These are phyloP conservation scores for Ptilorrhoa leucosticta DNA, from an alignment of 2,113 vertebrate genomes.

Conservation along the genomic window DNA sequence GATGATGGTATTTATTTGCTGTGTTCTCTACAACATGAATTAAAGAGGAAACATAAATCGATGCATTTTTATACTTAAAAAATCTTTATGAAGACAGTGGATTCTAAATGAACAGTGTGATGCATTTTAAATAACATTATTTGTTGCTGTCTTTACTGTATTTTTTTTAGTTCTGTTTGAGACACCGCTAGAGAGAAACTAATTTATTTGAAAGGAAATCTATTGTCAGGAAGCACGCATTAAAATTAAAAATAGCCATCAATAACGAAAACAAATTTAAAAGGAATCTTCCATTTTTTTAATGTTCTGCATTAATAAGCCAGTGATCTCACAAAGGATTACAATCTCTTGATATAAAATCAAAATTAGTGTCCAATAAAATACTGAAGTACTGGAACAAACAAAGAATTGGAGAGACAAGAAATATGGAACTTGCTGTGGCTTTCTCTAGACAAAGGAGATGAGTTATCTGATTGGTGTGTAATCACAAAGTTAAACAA, in stretches of 20 bases:
- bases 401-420: background rate
- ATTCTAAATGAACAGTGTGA: background rate
- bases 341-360: constrained; percentile 1
- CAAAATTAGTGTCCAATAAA: constrained; percentile 21
- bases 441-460: constrained; percentile 40
- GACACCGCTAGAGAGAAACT: background rate
- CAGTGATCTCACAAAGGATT: background rate
- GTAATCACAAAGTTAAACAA: constrained; percentile 66
- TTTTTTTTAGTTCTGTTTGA: background rate
- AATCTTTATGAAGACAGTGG: background rate
- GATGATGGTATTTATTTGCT: background rate
- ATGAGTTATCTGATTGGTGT: constrained; percentile 60
- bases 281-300: background rate
- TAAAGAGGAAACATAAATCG: background rate
- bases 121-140: background rate
- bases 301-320: constrained; percentile 14
- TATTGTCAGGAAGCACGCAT: background rate
- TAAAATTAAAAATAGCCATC: constrained; percentile 24
- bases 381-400: constrained; percentile 1
- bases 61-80: background rate
- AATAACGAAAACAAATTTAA: constrained; percentile 17
- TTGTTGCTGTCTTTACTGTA: background rate
- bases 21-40: background rate
- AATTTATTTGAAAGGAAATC: constrained; percentile 14
- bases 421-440: background rate